phyloP scores from a whole-genome alignment of 2,113 vertebrate species.

The Hyperopisus bebe region DNA sequence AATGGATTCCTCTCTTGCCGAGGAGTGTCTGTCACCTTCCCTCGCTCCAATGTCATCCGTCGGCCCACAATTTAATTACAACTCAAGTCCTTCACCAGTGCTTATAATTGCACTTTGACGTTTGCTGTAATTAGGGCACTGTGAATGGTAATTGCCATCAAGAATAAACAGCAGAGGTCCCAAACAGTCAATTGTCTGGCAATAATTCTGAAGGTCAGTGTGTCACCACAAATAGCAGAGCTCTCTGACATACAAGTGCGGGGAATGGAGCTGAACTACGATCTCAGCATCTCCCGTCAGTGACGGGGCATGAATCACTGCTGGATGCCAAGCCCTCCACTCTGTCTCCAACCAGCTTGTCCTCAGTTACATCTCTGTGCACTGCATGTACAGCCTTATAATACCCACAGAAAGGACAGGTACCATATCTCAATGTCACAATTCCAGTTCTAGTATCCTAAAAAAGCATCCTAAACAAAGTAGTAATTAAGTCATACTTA shows the following conservation, averaged over 20 bases:
- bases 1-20: background rate
- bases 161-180: slow-evolving; percentile 27
- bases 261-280: background rate
- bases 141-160: slow-evolving; percentile 34
- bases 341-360: background rate
- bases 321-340: background rate
- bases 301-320: background rate
- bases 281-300: background rate
- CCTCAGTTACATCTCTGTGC: background rate
- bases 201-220: slow-evolving; percentile 13
- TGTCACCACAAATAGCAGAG: background rate
- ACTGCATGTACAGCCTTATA: background rate
- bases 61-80: slow-evolving; percentile 10
- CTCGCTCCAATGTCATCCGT: slow-evolving; percentile 18
- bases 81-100: slow-evolving; percentile 23
- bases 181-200: slow-evolving; percentile 8
- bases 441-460: background rate
- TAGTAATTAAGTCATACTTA: background rate
- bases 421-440: background rate
- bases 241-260: background rate
- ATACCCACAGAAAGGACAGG: background rate
- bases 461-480: background rate
- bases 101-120: slow-evolving; percentile 27
- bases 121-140: slow-evolving; percentile 13
- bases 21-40: background rate